Conservation (phyloP, 2,113 vertebrate genomes). For the Rhegmatorhina hoffmannsi region DNA sequence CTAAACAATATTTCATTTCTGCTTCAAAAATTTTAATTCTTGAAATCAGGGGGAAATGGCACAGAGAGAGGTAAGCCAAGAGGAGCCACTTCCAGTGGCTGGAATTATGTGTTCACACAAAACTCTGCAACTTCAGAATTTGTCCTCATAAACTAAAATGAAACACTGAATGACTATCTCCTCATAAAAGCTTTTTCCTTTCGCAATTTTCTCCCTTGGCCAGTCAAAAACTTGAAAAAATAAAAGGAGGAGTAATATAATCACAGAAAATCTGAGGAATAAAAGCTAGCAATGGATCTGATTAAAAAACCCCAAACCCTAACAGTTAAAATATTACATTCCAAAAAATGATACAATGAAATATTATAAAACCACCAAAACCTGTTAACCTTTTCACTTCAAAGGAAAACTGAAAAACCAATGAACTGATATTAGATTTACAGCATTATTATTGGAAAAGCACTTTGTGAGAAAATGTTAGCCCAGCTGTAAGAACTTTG, state of each 20-base stretch:
- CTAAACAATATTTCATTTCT: neutral
- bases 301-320: neutral
- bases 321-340: neutral
- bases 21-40: neutral
- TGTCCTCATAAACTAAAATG: neutral
- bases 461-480: neutral
- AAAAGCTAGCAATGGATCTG: neutral
- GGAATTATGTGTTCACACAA: neutral
- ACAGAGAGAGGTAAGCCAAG: neutral
- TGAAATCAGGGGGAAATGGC: neutral
- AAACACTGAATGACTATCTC: neutral
- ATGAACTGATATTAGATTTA: neutral
- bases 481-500: neutral
- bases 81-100: neutral
- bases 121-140: neutral
- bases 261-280: neutral
- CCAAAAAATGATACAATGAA: neutral
- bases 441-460: neutral
- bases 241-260: neutral
- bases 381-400: constrained; percentile 14
- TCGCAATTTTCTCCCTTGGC: neutral
- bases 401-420: neutral
- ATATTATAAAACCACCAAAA: neutral
- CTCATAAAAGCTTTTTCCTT: neutral
- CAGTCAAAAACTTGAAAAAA: neutral